Base-by-base conservation (phyloP, 2,888 invertebrate species). In the Ypsolopha sequella region DNA sequence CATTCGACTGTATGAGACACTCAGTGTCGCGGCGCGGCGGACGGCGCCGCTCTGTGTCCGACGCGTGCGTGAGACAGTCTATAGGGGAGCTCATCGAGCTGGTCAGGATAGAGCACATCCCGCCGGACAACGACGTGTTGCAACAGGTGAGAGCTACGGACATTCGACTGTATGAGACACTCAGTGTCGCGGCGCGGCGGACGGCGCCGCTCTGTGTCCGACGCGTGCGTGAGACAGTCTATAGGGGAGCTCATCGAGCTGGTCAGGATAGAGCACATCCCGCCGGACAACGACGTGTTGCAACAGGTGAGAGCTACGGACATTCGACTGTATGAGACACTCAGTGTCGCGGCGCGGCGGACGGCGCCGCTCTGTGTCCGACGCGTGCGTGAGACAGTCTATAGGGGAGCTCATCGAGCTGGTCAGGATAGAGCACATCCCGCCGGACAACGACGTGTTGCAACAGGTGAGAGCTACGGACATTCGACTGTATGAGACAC, bases 41-140 rank as follows among this genome's bases (percentile, higher is more conserved):
- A 6, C 95, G 2, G 94, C 72, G 92, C 92, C 49, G 96, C 96
- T 70, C 80, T 96, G 59, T 88, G 96, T 94, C 10, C 24, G 51
- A 8, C 95, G 2, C 94, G 72, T 92, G 92, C 49, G 96, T 96
- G 70, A 80, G 96, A 59, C 39, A 4, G 39, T 10, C 10, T 39
- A 39, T 39, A 39, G 39, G 33, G 24, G 48, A 95, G 62, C 88
- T 98, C 51, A 79, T 96, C 63, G 93, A 95, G 9, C 89, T 94
- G 58, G 93, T 98, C 51, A 88, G 98, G 49, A 92, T 94, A 78
- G 96, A 97, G 76, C 98, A 98, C 73, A 92, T 98, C 60, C 97
- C 97, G 49, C 91, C 92, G 46, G 94, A 93, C 73, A 92, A 91
- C 68, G 95, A 95, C 64, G 87, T 92, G 50, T 82, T 97, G 56